Evolutionary conservation across 2,888 invertebrate genomes (phyloP).

Genomic region (Proisotoma minuta): DNA sequence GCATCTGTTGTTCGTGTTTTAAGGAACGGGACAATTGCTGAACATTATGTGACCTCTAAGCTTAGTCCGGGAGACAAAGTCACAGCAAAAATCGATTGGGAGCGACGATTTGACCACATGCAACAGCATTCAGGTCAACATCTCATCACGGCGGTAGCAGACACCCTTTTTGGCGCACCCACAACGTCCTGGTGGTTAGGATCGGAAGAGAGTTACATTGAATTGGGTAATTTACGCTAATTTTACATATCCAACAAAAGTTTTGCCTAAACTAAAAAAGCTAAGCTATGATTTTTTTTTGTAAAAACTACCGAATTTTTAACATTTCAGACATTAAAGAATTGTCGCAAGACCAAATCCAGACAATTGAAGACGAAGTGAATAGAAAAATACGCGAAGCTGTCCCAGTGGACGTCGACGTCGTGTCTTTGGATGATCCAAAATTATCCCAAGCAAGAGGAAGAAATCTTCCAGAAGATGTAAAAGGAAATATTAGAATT

Average conservation of each 20-base stretch:
- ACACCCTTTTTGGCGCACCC: slow-evolving; percentile 61
- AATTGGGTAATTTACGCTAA: slow-evolving; percentile 59
- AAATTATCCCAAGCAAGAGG: slow-evolving; percentile 59
- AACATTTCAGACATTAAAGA: slow-evolving; percentile 54
- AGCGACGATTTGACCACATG: slow-evolving; percentile 79
- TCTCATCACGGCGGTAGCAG: slow-evolving; percentile 71
- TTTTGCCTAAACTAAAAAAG: too few relatives aligned
- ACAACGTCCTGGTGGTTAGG: slow-evolving; percentile 84
- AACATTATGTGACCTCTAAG: slow-evolving; percentile 63
- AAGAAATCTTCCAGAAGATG: slow-evolving; percentile 68
- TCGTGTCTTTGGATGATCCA: slow-evolving; percentile 61
- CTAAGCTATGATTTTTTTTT: too few relatives aligned
- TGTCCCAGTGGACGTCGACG: slow-evolving; percentile 61
- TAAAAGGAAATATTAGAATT: slow-evolving; percentile 69
- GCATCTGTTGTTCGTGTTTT: slow-evolving; percentile 64
- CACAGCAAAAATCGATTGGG: slow-evolving; percentile 66
- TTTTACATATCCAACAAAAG: too few relatives aligned
- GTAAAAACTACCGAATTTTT: neutral
- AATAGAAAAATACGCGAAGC: slow-evolving; percentile 66
- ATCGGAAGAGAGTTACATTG: slow-evolving; percentile 67
- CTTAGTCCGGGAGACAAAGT: slow-evolving; percentile 62
- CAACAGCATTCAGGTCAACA: slow-evolving; percentile 89
- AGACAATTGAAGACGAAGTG: slow-evolving; percentile 58
- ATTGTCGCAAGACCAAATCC: slow-evolving; percentile 55
- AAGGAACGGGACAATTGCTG: slow-evolving; percentile 64